phyloP scores from a whole-genome alignment of 2,888 invertebrate species.

The Anticlea derivata region DNA sequence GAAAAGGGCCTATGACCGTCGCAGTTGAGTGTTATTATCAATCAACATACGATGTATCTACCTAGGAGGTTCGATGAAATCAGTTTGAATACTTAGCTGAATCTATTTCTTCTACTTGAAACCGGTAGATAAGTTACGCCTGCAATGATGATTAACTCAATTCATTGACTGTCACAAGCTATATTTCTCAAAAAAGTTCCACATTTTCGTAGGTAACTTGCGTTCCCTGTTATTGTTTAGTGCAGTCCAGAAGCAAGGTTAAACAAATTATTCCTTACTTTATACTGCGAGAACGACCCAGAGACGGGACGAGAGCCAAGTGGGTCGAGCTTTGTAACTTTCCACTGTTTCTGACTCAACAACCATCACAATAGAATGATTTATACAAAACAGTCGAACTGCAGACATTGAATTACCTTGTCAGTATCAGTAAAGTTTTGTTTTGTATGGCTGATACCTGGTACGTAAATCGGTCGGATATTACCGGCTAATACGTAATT shows the following conservation, averaged over 20 bases:
- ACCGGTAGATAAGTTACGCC: no score
- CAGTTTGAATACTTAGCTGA: no score
- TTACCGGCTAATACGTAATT: neutral
- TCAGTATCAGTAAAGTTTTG: neutral
- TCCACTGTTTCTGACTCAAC: slow-evolving; percentile 60
- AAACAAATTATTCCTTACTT: slow-evolving; percentile 37
- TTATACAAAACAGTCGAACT: slow-evolving; percentile 6
- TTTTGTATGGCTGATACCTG: neutral
- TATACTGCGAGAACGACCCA: slow-evolving; percentile 44
- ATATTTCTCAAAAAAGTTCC: neutral
- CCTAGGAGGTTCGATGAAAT: no score
- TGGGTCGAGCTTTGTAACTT: slow-evolving; percentile 78
- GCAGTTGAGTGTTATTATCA: no score
- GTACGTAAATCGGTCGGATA: neutral
- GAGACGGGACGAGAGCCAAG: slow-evolving; percentile 74
- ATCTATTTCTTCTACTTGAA: no score
- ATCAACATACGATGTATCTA: neutral
- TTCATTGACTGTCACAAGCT: no score
- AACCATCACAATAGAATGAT: slow-evolving; percentile 41
- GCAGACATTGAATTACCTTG: neutral
- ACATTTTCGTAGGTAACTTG: neutral
- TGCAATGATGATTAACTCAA: no score
- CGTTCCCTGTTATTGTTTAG: slow-evolving; percentile 29
- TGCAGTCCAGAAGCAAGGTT: slow-evolving; percentile 33
- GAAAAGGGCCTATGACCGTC: no score